Percentiles rank a stretch among this genome's conserved stretches.
Conservation (phyloP, 2,797 vertebrate species). For the Enteromius radiatus region DNA sequence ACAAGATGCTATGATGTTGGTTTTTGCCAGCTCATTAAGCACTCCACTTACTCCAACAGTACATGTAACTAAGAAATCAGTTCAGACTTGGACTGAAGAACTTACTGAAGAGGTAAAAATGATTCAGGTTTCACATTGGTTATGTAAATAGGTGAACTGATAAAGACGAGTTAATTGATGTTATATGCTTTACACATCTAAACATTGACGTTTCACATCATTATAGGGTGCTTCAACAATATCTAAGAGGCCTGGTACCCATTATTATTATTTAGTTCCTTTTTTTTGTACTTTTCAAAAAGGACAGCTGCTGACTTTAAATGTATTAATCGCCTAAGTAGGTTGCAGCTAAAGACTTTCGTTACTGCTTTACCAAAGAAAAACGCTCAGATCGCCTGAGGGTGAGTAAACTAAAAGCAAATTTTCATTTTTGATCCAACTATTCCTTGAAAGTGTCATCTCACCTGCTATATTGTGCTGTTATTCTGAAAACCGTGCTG, state of each 20-base stretch:
- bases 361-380: background rate
- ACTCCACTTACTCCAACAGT: too few species aligned
- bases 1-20: too few species aligned
- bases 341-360: background rate
- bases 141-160: background rate
- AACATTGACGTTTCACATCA: background rate
- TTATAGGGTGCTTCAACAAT: background rate
- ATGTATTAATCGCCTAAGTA: background rate
- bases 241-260: background rate
- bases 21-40: too few species aligned
- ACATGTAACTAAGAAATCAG: background rate
- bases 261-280: background rate
- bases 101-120: background rate
- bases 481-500: background rate
- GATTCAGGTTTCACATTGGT: background rate
- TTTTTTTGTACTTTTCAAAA: background rate
- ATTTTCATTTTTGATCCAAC: background rate
- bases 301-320: background rate
- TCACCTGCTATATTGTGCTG: background rate
- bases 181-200: background rate
- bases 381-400: background rate
- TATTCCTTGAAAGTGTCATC: background rate
- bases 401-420: background rate
- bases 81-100: background rate
- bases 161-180: background rate